Evolutionary conservation across 2,113 vertebrate species (phyloP).

Genomic region (Macquaria ambigua): DNA sequence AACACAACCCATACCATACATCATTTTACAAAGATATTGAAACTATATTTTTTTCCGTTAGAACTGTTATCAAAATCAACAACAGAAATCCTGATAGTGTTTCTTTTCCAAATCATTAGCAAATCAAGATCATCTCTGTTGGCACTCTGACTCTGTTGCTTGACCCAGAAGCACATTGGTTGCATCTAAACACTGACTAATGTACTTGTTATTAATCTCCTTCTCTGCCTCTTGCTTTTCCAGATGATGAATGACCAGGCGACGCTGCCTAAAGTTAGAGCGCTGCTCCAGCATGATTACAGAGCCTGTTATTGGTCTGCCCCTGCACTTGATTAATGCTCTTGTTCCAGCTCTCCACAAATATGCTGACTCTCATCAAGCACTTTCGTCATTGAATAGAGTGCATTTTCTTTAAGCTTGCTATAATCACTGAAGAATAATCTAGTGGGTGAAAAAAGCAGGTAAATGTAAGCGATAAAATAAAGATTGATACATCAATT

Average conservation of each 20-base stretch:
- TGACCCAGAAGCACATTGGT: slow-evolving; percentile 75
- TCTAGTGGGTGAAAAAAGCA: slow-evolving; percentile 45
- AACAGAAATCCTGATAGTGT: neutral
- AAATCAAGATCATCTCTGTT: slow-evolving; percentile 67
- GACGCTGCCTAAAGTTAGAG: slow-evolving; percentile 75
- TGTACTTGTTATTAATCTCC: slow-evolving; percentile 85
- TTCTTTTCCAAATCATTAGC: slow-evolving; percentile 58
- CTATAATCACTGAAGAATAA: slow-evolving; percentile 61
- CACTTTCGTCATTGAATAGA: slow-evolving; percentile 69
- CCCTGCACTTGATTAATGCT: slow-evolving; percentile 84
- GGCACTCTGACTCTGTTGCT: slow-evolving; percentile 59
- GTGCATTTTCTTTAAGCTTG: slow-evolving; percentile 61
- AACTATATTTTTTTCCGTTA: neutral
- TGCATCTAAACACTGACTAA: slow-evolving; percentile 83
- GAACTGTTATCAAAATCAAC: slow-evolving; percentile 1
- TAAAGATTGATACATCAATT: slow-evolving; percentile 54
- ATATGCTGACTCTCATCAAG: slow-evolving; percentile 82
- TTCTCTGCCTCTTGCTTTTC: slow-evolving; percentile 67
- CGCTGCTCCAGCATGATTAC: slow-evolving; percentile 79
- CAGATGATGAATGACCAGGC: slow-evolving; percentile 80
- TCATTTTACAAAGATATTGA: slow-evolving; percentile 4
- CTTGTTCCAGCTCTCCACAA: slow-evolving; percentile 72
- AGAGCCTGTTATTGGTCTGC: slow-evolving; percentile 81
- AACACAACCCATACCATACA: neutral
- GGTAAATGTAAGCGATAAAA: slow-evolving; percentile 49